Percentiles rank a stretch among this genome's conserved stretches.
Conservation (phyloP, 2,888 invertebrate genomes). For the Sphinx pinastri region DNA sequence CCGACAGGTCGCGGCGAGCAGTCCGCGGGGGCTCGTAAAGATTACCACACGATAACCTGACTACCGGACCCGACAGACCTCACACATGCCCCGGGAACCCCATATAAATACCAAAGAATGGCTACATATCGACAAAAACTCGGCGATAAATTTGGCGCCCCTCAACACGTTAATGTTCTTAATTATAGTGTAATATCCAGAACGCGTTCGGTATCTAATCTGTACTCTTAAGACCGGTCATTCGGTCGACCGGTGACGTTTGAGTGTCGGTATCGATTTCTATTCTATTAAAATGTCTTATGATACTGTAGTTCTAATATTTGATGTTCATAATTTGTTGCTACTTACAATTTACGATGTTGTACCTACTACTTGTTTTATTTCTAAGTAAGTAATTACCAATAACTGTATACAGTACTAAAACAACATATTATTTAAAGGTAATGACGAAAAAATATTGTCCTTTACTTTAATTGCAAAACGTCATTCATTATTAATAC, state of each 20-base stretch:
- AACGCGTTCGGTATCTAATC: constrained; percentile 76
- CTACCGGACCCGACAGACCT: constrained; percentile 78
- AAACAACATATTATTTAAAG: neutral
- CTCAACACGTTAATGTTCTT: constrained; percentile 80
- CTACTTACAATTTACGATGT: too few species aligned
- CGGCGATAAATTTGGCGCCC: constrained; percentile 83
- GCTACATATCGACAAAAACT: constrained; percentile 81
- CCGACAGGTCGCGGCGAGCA: constrained; percentile 78
- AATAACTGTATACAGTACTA: too few species aligned
- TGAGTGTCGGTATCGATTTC: neutral
- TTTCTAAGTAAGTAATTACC: too few species aligned
- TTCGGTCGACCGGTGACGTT: neutral
- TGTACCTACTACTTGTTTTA: too few species aligned
- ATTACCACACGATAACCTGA: constrained; percentile 80
- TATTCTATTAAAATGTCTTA: neutral
- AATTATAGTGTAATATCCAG: constrained; percentile 82
- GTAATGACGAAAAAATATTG: neutral
- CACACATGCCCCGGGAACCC: constrained; percentile 71
- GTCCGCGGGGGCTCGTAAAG: constrained; percentile 78
- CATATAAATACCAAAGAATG: constrained; percentile 78
- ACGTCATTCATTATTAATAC: constrained; percentile 16
- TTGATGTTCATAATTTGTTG: neutral
- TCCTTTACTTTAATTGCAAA: constrained; percentile 5
- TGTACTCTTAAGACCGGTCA: constrained; percentile 67
- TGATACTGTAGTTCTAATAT: neutral